Conservation (phyloP, 2,888 invertebrate genomes). For the Platypus cylindrus region DNA sequence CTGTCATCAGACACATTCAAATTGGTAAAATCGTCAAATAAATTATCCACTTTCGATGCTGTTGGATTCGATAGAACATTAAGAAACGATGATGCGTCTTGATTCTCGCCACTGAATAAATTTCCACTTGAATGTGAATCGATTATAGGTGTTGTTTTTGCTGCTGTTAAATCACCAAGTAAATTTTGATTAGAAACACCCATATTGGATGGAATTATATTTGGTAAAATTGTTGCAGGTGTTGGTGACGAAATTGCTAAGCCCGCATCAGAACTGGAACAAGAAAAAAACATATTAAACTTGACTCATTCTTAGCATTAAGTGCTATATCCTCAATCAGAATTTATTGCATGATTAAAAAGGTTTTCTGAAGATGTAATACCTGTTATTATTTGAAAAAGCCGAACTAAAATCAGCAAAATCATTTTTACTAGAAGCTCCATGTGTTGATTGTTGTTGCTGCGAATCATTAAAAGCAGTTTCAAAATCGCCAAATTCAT, state of each 20-base stretch:
- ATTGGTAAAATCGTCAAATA: conserved; percentile 28
- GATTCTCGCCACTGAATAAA: conserved; percentile 14
- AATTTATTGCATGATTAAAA: background rate
- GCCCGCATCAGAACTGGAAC: no score
- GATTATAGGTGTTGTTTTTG: conserved; percentile 4
- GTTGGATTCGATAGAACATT: conserved; percentile 4
- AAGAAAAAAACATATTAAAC: no score
- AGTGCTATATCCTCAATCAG: no score
- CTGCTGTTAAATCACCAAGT: conserved; percentile 7
- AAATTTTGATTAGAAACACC: conserved; percentile 11
- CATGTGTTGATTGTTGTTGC: conserved; percentile 11
- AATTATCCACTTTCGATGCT: conserved; percentile 19
- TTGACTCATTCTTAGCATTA: no score
- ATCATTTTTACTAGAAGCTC: conserved; percentile 29
- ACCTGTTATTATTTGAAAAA: conserved; percentile 35
- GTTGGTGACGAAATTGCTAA: conserved; percentile 13
- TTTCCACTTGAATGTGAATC: conserved; percentile 8
- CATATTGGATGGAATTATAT: conserved; percentile 9
- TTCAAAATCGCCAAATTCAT: conserved; percentile 69
- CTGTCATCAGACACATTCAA: conserved; percentile 25
- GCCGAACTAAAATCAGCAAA: conserved; percentile 75
- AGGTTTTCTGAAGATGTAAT: background rate
- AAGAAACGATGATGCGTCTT: background rate
- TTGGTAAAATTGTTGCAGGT: conserved; percentile 13
- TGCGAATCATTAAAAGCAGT: conserved; percentile 46